Conservation (phyloP, 2,113 vertebrate species). For the Equus quagga region DNA sequence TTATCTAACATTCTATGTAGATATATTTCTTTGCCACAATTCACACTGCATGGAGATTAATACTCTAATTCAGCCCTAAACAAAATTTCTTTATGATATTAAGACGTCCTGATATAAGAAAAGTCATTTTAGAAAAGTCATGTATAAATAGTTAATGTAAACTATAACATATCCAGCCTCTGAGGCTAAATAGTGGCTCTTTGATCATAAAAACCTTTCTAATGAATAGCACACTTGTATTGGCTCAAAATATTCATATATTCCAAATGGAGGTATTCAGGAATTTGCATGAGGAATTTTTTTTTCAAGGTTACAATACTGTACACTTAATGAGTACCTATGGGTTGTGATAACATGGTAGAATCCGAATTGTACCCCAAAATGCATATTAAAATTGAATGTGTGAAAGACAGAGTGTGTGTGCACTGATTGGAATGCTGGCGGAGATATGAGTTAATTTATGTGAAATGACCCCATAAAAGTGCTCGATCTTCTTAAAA, state of each 20-base stretch:
- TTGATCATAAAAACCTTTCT: constrained; percentile 47
- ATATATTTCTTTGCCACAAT: background rate
- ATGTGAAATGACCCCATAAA: constrained; percentile 1
- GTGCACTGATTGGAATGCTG: background rate
- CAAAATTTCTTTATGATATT: constrained; percentile 11
- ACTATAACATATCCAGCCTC: background rate
- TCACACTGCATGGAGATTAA: constrained; percentile 21
- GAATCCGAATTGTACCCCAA: background rate
- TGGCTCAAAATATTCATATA: constrained; percentile 55
- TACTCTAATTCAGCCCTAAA: constrained; percentile 51
- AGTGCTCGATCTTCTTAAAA: background rate
- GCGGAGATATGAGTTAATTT: background rate
- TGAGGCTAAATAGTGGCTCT: background rate
- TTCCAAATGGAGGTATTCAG: constrained; percentile 36
- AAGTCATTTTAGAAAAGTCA: constrained; percentile 19
- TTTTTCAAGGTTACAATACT: constrained; percentile 37
- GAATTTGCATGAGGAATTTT: constrained; percentile 60
- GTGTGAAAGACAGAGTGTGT: background rate
- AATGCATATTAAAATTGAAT: background rate
- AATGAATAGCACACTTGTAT: constrained; percentile 14
- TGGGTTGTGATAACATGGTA: background rate
- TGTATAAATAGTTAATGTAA: constrained; percentile 21
- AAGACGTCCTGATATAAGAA: background rate
- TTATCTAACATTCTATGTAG: background rate
- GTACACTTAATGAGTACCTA: background rate